Evolutionary conservation across 2,888 invertebrate genomes (phyloP).

Genomic region (Gastracanthus pulcherrimus): DNA sequence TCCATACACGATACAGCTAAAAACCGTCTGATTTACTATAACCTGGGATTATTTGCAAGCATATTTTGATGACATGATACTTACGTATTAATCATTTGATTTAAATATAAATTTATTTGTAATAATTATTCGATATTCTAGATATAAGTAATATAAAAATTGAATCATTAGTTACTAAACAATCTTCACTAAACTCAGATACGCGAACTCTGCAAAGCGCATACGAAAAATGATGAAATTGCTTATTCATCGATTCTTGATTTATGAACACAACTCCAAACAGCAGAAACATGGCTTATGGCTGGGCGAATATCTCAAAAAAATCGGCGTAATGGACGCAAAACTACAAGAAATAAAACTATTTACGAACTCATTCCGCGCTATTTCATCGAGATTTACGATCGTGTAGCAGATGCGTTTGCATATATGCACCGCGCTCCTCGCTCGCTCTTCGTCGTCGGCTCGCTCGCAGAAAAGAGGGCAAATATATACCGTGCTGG

Average conservation of each 20-base stretch:
- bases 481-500: constrained; percentile 12
- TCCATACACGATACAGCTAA: too few species aligned
- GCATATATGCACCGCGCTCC: constrained; percentile 60
- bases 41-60: neutral
- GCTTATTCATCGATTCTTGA: constrained; percentile 28
- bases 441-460: constrained; percentile 14
- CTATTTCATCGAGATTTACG: constrained; percentile 68
- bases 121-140: too few species aligned
- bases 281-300: neutral
- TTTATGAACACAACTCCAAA: constrained; percentile 24
- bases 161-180: too few species aligned
- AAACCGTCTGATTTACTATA: too few species aligned
- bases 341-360: constrained; percentile 54
- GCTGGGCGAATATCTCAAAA: neutral
- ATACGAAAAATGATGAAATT: too few species aligned
- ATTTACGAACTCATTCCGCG: constrained; percentile 60
- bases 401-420: constrained; percentile 61
- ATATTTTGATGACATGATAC: neutral
- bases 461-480: constrained; percentile 26
- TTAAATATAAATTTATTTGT: too few species aligned
- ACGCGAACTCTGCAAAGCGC: too few species aligned
- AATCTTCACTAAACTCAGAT: too few species aligned
- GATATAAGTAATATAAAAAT: too few species aligned
- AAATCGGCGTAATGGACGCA: constrained; percentile 38
- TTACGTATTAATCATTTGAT: too few species aligned